Conservation (phyloP, 2,888 invertebrate species). For the Candidula unifasciata region DNA sequence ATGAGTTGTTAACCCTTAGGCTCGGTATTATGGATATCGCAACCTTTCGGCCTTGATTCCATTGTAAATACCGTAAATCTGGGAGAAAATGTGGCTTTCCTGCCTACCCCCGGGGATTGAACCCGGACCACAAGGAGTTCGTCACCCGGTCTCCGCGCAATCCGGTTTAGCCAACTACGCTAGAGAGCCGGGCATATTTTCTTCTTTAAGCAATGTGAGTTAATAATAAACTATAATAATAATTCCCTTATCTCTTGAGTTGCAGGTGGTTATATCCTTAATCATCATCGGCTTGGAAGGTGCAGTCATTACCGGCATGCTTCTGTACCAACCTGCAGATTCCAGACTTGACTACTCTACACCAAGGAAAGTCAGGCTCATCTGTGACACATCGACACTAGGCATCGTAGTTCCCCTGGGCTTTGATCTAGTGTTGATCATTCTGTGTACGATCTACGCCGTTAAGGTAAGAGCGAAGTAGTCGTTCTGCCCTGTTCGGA, state of each 20-base stretch:
- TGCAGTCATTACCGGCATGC: constrained; percentile 82
- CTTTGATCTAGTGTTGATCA: constrained; percentile 85
- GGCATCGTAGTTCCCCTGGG: constrained; percentile 87
- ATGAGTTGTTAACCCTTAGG: too few species aligned
- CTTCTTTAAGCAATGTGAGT: background rate
- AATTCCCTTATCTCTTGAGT: background rate
- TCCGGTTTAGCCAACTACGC: too few species aligned
- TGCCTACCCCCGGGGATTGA: too few species aligned
- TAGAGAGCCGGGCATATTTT: too few species aligned
- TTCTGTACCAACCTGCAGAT: constrained; percentile 82
- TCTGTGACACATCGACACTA: constrained; percentile 82
- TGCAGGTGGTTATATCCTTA: constrained; percentile 86
- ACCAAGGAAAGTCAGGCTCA: constrained; percentile 81
- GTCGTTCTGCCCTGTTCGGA: background rate
- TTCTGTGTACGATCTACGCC: constrained; percentile 95
- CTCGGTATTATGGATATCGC: too few species aligned
- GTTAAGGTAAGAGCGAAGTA: constrained; percentile 62
- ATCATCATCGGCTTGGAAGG: constrained; percentile 93
- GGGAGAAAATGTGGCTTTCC: too few species aligned
- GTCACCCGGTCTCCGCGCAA: too few species aligned
- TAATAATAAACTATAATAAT: too few species aligned
- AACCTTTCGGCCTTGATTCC: too few species aligned
- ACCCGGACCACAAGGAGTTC: too few species aligned
- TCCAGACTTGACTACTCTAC: constrained; percentile 78
- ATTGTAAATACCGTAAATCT: too few species aligned